Evolutionary conservation across 1,140 invertebrate species (phyloP), one percentile per base, ranked within the genome.

Genomic region (Colletes latitarsis): DNA sequence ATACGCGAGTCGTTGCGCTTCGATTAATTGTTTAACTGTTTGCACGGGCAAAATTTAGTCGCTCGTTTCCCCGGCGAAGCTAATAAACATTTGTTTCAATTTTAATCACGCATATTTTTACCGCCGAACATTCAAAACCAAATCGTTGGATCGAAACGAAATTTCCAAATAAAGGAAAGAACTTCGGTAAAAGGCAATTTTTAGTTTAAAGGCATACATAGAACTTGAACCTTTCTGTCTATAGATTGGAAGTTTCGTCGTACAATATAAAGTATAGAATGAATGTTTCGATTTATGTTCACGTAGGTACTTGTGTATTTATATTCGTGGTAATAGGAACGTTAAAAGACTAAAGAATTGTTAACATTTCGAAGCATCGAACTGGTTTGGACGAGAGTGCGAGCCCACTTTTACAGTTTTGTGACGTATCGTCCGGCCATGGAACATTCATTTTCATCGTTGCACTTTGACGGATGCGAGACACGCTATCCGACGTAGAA

Each of bases 391-490:
- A 55, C 15, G 30, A 55, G 2, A 43, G 69, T n/a, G n/a, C 49
- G 19, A 52, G 52, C 30, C n/a, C 30, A 62, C 10, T 62, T 72
- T 69, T 53, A 17, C 14, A 21, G 41, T 66, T 5, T 43, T 58
- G 67, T 77, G 75, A 77, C 75, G 49, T 77, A 77, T 69, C 52
- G 64, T n/a, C 73, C 21, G 15, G 39, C 15, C 3, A 14, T 2
- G 14, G 12, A 15, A 19, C 82, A 81, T 84, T 81, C 53, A 77
- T 85, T 85, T 84, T 66, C 68, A 84, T 81, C 67, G 77, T 12
- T 57, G 83, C 72, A 63, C 73, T 84, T 85, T 85, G 82, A 85
- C 77, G 83, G 76, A 77, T 80, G 69, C 68, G 82, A 77, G 60
- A 81, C 77, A 84, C 82, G 60, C 71, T 81, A 64, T 73, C 72